A percentile compares a stretch with the other conserved stretches of the same genome.
Evolutionary conservation across 2,113 vertebrate species (phyloP).

Genomic region (Eretmochelys imbricata): DNA sequence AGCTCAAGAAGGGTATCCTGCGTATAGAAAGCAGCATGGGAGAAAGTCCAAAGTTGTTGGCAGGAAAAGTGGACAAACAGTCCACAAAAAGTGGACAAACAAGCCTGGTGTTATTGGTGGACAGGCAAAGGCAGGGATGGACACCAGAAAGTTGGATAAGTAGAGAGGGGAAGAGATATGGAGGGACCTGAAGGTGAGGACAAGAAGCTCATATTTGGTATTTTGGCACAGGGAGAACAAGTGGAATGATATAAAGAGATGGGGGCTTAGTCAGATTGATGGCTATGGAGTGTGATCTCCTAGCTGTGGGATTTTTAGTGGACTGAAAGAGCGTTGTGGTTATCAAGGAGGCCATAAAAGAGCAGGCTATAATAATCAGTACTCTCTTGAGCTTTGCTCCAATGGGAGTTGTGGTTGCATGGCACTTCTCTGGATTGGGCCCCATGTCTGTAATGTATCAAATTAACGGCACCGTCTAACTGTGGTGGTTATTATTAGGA

Average conservation of each 20-base stretch:
- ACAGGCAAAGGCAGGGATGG: not conserved
- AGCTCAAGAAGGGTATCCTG: not conserved
- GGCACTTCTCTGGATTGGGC: conserved; percentile 31
- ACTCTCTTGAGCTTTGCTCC: conserved; percentile 37
- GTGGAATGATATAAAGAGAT: not conserved
- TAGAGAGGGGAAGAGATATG: not conserved
- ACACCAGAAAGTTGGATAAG: not conserved
- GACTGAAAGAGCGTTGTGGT: conserved; percentile 22
- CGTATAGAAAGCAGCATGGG: not conserved
- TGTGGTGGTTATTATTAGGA: conserved; percentile 60
- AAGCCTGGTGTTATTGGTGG: not conserved
- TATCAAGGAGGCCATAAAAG: conserved; percentile 25
- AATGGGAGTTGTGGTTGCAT: not conserved
- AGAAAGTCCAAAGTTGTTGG: not conserved
- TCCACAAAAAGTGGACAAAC: not conserved
- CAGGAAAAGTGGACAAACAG: not conserved
- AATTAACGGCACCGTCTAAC: not conserved
- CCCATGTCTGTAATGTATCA: conserved; percentile 29
- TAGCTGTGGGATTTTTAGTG: conserved; percentile 34
- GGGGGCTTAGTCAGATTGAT: conserved; percentile 12
- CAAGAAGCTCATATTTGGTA: not conserved
- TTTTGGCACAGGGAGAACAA: conserved; percentile 21
- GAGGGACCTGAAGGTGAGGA: conserved; percentile 1
- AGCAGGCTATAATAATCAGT: conserved; percentile 4
- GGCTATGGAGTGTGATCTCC: not conserved